Conservation (phyloP, 2,113 vertebrate species). For the Mirounga angustirostris region DNA sequence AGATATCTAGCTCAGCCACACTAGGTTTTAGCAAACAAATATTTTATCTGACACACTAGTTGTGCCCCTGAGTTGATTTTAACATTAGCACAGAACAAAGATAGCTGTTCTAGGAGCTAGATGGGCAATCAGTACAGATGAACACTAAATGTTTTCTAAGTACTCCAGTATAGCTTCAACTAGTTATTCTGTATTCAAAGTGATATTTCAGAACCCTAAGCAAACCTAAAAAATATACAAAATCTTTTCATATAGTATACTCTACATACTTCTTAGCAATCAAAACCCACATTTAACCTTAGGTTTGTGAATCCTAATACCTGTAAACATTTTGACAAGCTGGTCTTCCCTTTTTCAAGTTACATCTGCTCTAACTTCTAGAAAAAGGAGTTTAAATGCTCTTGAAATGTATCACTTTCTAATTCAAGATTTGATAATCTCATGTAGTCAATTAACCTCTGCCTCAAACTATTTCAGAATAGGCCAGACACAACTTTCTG, state of each 20-base stretch:
- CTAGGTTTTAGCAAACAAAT: not conserved
- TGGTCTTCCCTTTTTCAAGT: not conserved
- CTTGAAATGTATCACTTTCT: conserved; percentile 39
- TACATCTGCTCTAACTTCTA: not conserved
- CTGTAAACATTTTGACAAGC: conserved; percentile 34
- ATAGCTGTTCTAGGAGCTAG: not conserved
- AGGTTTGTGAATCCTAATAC: conserved; percentile 27
- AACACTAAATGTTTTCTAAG: not conserved
- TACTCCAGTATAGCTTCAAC: not conserved
- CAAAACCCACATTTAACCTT: conserved; percentile 42
- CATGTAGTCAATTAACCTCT: conserved; percentile 26
- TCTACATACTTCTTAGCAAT: conserved; percentile 48
- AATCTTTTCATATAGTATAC: conserved; percentile 32
- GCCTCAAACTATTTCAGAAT: not conserved
- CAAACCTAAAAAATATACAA: not conserved
- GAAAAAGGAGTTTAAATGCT: conserved; percentile 1
- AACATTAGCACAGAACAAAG: not conserved
- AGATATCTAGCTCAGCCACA: not conserved
- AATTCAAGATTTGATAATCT: conserved; percentile 22
- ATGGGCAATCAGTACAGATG: not conserved
- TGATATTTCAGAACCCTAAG: not conserved
- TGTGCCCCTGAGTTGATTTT: not conserved
- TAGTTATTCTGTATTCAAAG: conserved; percentile 39
- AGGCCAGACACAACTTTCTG: conserved; percentile 43
- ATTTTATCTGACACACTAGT: not conserved